Percentiles rank a stretch among this genome's conserved stretches.
These are phyloP conservation scores for Ruditapes philippinarum DNA, from an alignment of 1,140 invertebrate species.

Conservation along the genomic window DNA sequence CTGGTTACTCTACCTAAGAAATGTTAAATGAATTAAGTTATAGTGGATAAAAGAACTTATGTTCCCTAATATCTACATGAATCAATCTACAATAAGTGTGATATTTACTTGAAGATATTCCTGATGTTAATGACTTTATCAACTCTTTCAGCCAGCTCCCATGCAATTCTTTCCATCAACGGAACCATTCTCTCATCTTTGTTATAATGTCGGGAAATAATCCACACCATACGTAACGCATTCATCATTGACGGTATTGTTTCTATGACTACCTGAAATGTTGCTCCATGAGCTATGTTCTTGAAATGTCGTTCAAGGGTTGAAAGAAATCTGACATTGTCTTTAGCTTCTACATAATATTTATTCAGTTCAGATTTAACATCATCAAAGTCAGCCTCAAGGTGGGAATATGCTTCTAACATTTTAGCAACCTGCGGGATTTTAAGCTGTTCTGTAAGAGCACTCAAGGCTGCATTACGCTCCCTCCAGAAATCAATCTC, in stretches of 20 bases:
- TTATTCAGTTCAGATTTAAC: constrained; percentile 89
- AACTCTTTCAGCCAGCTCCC: constrained; percentile 92
- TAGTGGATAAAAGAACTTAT: too few species aligned
- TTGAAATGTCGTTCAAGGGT: constrained; percentile 94
- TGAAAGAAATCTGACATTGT: constrained; percentile 94
- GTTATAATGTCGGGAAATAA: constrained; percentile 87
- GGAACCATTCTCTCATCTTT: constrained; percentile 92
- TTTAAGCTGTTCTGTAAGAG: constrained; percentile 93
- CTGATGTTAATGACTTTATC: constrained; percentile 91
- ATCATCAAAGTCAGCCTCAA: constrained; percentile 87
- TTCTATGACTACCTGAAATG: constrained; percentile 90
- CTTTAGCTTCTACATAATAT: constrained; percentile 92
- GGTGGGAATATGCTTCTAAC: constrained; percentile 88
- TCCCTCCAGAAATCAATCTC: constrained; percentile 95
- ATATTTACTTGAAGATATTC: constrained; percentile 90
- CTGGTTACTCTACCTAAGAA: too few species aligned
- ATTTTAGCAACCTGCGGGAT: constrained; percentile 90
- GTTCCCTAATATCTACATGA: too few species aligned
- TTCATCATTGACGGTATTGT: constrained; percentile 93
- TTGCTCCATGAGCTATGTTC: constrained; percentile 91
- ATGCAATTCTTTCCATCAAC: constrained; percentile 93
- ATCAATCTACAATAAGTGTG: too few species aligned
- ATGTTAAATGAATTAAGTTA: too few species aligned
- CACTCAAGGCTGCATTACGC: constrained; percentile 91
- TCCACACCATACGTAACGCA: constrained; percentile 89